Conservation (phyloP, 2,113 vertebrate genomes). For the Eidolon helvum region DNA sequence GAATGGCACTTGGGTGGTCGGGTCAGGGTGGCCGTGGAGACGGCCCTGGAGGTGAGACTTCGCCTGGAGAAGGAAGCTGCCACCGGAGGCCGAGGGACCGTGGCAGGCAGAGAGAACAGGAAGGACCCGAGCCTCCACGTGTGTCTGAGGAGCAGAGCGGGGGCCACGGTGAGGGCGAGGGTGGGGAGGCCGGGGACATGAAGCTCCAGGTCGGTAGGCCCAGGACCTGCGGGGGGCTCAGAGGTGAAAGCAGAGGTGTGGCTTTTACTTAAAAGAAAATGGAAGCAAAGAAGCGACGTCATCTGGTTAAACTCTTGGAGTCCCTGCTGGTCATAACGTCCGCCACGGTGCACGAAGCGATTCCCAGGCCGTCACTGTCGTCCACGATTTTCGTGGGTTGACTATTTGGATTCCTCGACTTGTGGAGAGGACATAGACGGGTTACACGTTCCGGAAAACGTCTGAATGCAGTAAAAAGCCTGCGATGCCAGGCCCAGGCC, state of each 20-base stretch:
- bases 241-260: not conserved
- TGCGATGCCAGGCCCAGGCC: not conserved
- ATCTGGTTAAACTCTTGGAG: not conserved
- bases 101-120: not conserved
- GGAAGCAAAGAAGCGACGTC: not conserved
- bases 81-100: fast-evolving
- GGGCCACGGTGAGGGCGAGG: too few species aligned
- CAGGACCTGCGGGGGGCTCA: fast-evolving
- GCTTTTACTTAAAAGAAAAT: not conserved
- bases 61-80: not conserved
- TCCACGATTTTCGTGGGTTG: not conserved
- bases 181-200: not conserved
- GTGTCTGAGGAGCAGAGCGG: not conserved
- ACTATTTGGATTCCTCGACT: not conserved
- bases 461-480: not conserved
- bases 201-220: fast-evolving
- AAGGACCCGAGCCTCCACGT: fast-evolving
- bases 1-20: not conserved
- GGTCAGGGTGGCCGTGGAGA: not conserved
- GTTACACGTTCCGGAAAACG: not conserved
- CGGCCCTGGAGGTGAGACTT: fast-evolving
- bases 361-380: not conserved
- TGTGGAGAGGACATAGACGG: not conserved
- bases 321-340: not conserved
- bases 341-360: fast-evolving